Evolutionary conservation across 2,113 vertebrate genomes (phyloP).

Genomic region (Poeciliopsis retropinna): DNA sequence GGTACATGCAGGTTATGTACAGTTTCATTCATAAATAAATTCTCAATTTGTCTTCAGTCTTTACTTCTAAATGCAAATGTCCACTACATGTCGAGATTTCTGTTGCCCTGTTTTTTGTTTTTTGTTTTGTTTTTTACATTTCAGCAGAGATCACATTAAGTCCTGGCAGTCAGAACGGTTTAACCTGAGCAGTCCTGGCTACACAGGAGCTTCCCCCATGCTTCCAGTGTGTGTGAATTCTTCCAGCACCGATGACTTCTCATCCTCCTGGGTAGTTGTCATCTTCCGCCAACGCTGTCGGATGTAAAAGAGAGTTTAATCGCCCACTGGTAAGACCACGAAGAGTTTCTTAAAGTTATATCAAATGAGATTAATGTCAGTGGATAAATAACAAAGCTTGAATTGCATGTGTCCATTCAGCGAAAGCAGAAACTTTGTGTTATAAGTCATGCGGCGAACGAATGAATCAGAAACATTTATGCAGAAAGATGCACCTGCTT

Average conservation of each 20-base stretch:
- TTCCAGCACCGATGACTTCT: conserved; percentile 66
- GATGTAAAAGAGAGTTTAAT: conserved; percentile 23
- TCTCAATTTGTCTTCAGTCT: not conserved
- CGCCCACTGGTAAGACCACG: conserved; percentile 5
- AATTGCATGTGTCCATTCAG: not conserved
- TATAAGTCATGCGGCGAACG: no score
- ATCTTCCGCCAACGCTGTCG: conserved; percentile 86
- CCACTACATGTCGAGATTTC: conserved; percentile 19
- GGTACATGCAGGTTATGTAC: not conserved
- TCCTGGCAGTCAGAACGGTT: conserved; percentile 31
- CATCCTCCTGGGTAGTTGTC: conserved; percentile 78
- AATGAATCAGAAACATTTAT: not conserved
- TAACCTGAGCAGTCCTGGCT: conserved; percentile 44
- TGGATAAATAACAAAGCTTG: not conserved
- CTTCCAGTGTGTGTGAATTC: conserved; percentile 75
- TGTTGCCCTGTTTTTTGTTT: conserved; percentile 3
- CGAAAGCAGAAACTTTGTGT: not conserved
- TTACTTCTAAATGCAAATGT: conserved; percentile 2
- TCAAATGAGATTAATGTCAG: not conserved
- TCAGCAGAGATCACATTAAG: conserved; percentile 2
- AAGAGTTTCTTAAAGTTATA: not conserved
- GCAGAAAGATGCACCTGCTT: conserved; percentile 55
- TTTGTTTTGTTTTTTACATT: conserved; percentile 13
- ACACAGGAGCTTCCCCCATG: conserved; percentile 74
- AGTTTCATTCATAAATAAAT: conserved; percentile 1